These are phyloP conservation scores for Crambe crambe DNA, from an alignment of 37 sponge, comb jelly and placozoan genomes.

Conservation along the genomic window DNA sequence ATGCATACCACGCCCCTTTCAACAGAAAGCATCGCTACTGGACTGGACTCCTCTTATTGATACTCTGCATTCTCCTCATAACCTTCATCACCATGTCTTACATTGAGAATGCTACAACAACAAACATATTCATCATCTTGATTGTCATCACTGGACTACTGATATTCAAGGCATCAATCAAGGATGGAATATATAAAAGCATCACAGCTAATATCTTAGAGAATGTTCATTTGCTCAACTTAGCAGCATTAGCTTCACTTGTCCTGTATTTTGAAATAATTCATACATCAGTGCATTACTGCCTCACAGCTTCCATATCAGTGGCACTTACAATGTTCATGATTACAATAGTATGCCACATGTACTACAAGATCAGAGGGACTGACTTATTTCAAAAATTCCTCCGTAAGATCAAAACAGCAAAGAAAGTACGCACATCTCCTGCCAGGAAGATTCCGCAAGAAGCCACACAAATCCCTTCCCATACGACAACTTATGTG, in stretches of 20 bases:
- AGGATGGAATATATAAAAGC: not conserved
- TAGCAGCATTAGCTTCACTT: not conserved
- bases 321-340: not conserved
- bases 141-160: too few relatives aligned
- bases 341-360: not conserved
- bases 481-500: too few relatives aligned
- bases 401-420: too few relatives aligned
- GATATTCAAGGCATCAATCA: too few relatives aligned
- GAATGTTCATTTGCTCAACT: not conserved
- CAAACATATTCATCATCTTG: too few relatives aligned
- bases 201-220: not conserved
- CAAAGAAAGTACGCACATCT: too few relatives aligned
- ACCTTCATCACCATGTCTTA: not conserved
- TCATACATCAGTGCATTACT: too few relatives aligned
- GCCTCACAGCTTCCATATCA: not conserved
- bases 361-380: not conserved
- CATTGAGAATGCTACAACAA: too few relatives aligned
- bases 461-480: too few relatives aligned
- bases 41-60: not conserved
- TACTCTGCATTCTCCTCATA: not conserved
- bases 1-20: slow-evolving; percentile 1
- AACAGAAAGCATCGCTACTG: not conserved
- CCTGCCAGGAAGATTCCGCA: too few relatives aligned
- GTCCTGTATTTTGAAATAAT: too few relatives aligned
- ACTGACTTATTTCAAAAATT: too few relatives aligned